Evolutionary conservation across 1,140 invertebrate genomes (phyloP), one percentile per base, ranked within the genome.

Genomic region (Neelides sp.): DNA sequence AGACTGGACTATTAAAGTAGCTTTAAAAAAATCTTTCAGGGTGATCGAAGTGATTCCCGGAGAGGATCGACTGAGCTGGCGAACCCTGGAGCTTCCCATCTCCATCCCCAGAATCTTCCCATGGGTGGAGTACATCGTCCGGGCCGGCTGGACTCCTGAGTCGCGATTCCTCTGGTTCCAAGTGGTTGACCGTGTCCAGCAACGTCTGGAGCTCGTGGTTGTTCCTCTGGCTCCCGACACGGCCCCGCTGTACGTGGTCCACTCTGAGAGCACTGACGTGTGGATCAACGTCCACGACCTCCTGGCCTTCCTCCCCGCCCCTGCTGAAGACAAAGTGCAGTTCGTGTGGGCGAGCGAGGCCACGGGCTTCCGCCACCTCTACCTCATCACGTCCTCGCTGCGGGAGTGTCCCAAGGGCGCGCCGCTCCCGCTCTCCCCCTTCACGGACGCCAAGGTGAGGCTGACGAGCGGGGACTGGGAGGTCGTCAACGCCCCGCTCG

Each of bases 261-360:
- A 54, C 50, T 50, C 41, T 41, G 51, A 56, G 50, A 42, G 17
- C 10, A 54, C 52, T 3, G 35, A 54, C 39, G 30, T 50, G 35
- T 61, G 58, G 58, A 52, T 57, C n/a, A 58, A 61, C 41, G 54
- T 92, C 0, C 84, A 92, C 67, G 88, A 94, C 68, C 74, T 92
- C 47, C 68, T 94, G 1, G 75, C 88, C 65, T 32, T 32, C 28
- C n/a, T 32, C 48, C 40, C 32, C 27, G 19, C 7, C 28, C 7
- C 7, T 32, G 7, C 28, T 8, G 26, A 48, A 0, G 53, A 63
- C 20, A 67, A 73, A 57, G 66, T 85, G 8, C 76, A 77, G 53
- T 94, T 93, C 66, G 76, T 97, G 35, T 95, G 88, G 88, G 85
- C 85, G 0, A 90, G 83, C 39, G 91, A 96, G 68, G 84, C 90